Evolutionary conservation across 2,797 vertebrate species (phyloP).

Genomic region (Pempheris klunzingeri): DNA sequence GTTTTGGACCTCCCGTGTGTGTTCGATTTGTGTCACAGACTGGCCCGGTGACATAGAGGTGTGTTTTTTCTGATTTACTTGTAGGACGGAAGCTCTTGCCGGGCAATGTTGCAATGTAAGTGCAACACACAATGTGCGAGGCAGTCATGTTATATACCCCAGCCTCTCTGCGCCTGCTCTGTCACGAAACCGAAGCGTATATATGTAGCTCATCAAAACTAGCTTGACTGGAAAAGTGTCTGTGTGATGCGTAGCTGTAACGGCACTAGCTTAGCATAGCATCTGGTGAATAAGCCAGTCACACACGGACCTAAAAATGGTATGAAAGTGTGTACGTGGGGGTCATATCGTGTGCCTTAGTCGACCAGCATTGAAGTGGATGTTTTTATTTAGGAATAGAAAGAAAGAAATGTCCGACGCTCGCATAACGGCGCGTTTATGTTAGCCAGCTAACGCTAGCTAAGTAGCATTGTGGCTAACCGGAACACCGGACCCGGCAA

Average conservation of each 20-base stretch:
- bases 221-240: conserved; percentile 28
- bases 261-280: conserved; percentile 43
- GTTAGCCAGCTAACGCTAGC: conserved; percentile 68
- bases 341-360: conserved; percentile 12
- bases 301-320: conserved; percentile 9
- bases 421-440: conserved; percentile 20
- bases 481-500: conserved; percentile 49
- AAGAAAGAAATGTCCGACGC: conserved; percentile 25
- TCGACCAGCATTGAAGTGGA: conserved; percentile 9
- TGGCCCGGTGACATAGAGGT: not conserved
- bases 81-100: conserved; percentile 2
- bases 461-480: conserved; percentile 69
- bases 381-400: conserved; percentile 24
- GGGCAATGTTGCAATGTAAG: conserved; percentile 18
- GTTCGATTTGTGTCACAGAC: conserved; percentile 34
- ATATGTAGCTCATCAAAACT: conserved; percentile 51
- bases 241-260: not conserved
- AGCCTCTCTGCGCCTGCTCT: conserved; percentile 72
- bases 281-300: conserved; percentile 10
- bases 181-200: conserved; percentile 61
- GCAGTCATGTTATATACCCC: conserved; percentile 36
- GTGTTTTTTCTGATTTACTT: not conserved
- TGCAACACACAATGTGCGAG: conserved; percentile 26
- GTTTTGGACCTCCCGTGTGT: not conserved
- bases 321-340: conserved; percentile 21